These are phyloP conservation scores for Falco peregrinus DNA, from an alignment of 2,797 vertebrate species.

Conservation along the genomic window DNA sequence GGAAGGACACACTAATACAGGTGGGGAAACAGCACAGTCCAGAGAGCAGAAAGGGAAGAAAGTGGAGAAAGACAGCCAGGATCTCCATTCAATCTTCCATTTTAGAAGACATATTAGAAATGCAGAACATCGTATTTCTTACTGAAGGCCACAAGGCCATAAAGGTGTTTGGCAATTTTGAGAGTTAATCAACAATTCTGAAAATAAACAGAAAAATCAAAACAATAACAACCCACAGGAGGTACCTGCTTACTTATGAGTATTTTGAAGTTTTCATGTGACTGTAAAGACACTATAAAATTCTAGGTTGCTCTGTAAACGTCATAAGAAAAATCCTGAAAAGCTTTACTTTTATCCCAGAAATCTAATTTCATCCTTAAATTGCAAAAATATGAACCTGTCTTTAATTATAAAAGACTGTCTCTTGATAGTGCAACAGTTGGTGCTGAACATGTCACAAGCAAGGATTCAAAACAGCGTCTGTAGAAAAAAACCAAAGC, in stretches of 20 bases:
- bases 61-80: background rate
- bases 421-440: background rate
- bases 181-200: background rate
- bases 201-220: background rate
- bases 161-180: background rate
- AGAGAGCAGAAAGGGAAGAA: background rate
- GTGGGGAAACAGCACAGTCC: background rate
- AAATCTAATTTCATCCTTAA: conserved; percentile 1
- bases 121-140: background rate
- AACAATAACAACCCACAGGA: background rate
- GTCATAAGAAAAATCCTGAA: background rate
- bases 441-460: background rate
- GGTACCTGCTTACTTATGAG: background rate
- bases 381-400: background rate
- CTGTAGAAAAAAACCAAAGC: background rate
- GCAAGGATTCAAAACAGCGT: background rate
- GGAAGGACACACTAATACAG: background rate
- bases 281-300: background rate
- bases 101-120: background rate
- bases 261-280: background rate
- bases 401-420: conserved; percentile 3
- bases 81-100: background rate
- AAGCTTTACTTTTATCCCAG: background rate
- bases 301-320: background rate
- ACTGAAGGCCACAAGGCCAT: background rate